Evolutionary conservation across 2,113 vertebrate genomes (phyloP).

Genomic region (Cynocephalus volans): DNA sequence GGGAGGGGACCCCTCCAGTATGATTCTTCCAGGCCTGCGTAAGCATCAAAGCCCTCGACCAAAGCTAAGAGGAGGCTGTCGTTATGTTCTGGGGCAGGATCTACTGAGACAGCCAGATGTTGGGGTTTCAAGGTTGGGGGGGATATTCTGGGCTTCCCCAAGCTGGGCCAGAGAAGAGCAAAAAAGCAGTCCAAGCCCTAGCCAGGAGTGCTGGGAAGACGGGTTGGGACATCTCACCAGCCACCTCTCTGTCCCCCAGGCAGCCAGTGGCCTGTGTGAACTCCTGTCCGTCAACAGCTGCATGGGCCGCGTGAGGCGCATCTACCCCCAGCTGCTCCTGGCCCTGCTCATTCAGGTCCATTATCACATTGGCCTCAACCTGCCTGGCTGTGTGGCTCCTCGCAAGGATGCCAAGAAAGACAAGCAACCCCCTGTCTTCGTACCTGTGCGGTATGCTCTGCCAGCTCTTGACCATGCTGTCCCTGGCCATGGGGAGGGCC

Average conservation of each 20-base stretch:
- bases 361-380: constrained; percentile 79
- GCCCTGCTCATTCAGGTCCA: constrained; percentile 86
- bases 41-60: not conserved
- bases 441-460: constrained; percentile 69
- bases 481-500: not conserved
- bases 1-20: not conserved
- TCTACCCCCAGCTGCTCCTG: constrained; percentile 85
- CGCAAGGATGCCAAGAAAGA: not conserved
- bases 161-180: not conserved
- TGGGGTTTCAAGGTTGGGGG: not conserved
- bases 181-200: not conserved
- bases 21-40: not conserved
- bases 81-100: not conserved
- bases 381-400: not conserved
- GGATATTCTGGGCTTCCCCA: not conserved
- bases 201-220: not conserved
- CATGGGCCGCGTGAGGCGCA: constrained; percentile 50
- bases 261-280: constrained; percentile 82
- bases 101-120: not conserved
- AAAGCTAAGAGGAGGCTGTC: not conserved
- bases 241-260: constrained; percentile 62
- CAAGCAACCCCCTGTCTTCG: not conserved
- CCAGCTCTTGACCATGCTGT: not conserved
- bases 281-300: constrained; percentile 81
- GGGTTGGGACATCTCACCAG: not conserved